Base-by-base conservation (phyloP, 2,797 vertebrate species). In the Argyrosomus regius region DNA sequence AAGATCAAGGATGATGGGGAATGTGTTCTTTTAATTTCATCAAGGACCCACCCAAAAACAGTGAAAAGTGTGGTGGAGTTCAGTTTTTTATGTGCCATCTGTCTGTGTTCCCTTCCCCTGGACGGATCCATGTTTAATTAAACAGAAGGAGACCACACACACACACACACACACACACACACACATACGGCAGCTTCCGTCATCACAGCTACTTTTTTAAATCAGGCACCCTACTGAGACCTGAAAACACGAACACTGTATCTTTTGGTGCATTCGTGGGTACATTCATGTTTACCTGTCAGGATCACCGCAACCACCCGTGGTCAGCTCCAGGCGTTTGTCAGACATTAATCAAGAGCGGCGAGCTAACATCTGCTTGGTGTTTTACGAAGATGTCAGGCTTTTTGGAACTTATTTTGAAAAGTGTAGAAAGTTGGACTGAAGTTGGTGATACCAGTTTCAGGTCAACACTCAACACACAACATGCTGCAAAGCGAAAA, bases 61-160 rank as follows among this genome's bases (percentile, higher is more conserved):
- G 62, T 54, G 43, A 69, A 80, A 87, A 85, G 65, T 82, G 63
- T 73, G 67, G 77, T 60, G 65, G 60, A 85, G 66, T 86, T 84
- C 0, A 22, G 74, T 89, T 91, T 84, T 90, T 86, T 90, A 71
- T 80, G 73, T 78, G 73, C 89, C 90, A 92, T 93, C 91, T 90
- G 89, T 83, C 73, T 80, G 65, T 63, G 48, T 70, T 82, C 60
- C 76, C 65, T 72, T 78, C 71, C 85, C 78, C 77, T 3, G 61
- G 84, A 89, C 77, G 77, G 70, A 81, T 87, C 49, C 71, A 77
- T 53, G 63, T 89, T 89, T 89, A 90, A 92, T 91, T 92, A 89
- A 92, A 89, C 86, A 90, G 88, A 90, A 88, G 87, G 84, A 81
- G 75, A 75, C 64, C 78, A 75, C 75, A 58, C 73, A 62, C 73